A percentile compares a stretch with the other conserved stretches of the same genome.
Evolutionary conservation across 2,888 invertebrate species (phyloP).

Genomic region (Trypoxylon attenuatum): DNA sequence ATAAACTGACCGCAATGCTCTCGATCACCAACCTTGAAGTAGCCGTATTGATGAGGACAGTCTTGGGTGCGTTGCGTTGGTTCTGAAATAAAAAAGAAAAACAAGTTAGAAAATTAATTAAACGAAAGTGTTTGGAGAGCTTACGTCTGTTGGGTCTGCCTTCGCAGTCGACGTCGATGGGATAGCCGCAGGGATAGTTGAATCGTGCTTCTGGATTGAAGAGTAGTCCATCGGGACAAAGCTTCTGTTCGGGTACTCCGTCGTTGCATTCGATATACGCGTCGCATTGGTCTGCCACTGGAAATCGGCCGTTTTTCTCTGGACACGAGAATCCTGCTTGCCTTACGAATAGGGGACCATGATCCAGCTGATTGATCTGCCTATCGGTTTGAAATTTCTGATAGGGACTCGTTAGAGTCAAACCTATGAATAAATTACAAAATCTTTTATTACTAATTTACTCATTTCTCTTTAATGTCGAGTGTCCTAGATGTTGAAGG

Average conservation of each 20-base stretch:
- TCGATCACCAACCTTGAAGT: constrained; percentile 82
- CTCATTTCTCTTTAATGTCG: too few species aligned
- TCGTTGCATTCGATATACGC: constrained; percentile 84
- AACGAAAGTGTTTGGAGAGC: constrained; percentile 25
- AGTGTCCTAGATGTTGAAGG: too few species aligned
- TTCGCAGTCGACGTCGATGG: constrained; percentile 86
- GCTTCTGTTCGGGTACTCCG: constrained; percentile 84
- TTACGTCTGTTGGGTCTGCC: constrained; percentile 78
- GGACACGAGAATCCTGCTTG: constrained; percentile 75
- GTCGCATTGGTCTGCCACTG: constrained; percentile 84
- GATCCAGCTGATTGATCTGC: constrained; percentile 30
- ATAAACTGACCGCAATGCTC: constrained; percentile 86
- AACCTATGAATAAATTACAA: not conserved
- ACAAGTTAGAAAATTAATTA: not conserved
- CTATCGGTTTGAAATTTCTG: constrained; percentile 10
- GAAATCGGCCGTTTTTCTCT: constrained; percentile 82
- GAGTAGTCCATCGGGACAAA: constrained; percentile 88
- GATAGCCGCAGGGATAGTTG: constrained; percentile 88
- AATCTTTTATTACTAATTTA: not conserved
- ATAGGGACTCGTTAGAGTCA: constrained; percentile 41
- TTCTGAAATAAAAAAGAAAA: constrained; percentile 75
- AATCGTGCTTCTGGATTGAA: constrained; percentile 84
- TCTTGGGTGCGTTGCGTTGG: constrained; percentile 83
- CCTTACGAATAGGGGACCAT: constrained; percentile 14
- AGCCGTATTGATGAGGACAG: constrained; percentile 90